These are phyloP conservation scores for Pyxicephalus adspersus DNA, from an alignment of 2,113 vertebrate genomes.

Conservation along the genomic window DNA sequence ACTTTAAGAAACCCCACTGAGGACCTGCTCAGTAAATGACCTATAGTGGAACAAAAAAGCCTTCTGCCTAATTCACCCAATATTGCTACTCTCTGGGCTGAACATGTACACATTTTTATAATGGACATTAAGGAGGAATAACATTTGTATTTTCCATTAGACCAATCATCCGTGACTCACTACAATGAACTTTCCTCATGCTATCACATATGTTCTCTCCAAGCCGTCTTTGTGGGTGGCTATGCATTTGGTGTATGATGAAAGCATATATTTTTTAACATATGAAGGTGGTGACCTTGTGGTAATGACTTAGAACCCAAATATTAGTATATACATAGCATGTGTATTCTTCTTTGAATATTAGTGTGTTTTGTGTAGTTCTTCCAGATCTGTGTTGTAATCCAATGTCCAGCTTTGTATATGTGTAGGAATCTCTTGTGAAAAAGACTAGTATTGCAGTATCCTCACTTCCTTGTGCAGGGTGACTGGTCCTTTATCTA, in stretches of 20 bases:
- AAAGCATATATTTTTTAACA: slow-evolving; percentile 11
- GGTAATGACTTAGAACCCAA: slow-evolving; percentile 6
- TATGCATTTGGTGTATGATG: slow-evolving; percentile 29
- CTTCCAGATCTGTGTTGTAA: no score
- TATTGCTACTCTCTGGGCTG: slow-evolving; percentile 34
- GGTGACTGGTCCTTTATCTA: no score
- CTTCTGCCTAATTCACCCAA: slow-evolving; percentile 43
- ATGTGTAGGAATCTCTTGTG: no score
- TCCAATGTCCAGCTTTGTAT: no score
- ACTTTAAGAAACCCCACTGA: slow-evolving; percentile 45
- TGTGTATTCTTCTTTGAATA: no score
- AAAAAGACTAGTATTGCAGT: no score
- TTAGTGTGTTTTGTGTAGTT: no score
- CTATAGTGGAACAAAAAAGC: slow-evolving; percentile 40
- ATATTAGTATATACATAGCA: no score
- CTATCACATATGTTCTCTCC: slow-evolving; percentile 40
- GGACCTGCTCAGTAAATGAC: slow-evolving; percentile 46
- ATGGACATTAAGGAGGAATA: slow-evolving; percentile 55
- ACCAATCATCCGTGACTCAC: slow-evolving; percentile 56
- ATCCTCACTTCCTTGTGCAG: no score
- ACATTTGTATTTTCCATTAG: slow-evolving; percentile 58
- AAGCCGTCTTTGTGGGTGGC: slow-evolving; percentile 41
- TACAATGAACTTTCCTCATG: slow-evolving; percentile 50
- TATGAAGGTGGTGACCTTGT: not conserved
- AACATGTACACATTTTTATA: slow-evolving; percentile 53